Conservation (phyloP, 2,888 invertebrate species). For the Eupsilia transversa region DNA sequence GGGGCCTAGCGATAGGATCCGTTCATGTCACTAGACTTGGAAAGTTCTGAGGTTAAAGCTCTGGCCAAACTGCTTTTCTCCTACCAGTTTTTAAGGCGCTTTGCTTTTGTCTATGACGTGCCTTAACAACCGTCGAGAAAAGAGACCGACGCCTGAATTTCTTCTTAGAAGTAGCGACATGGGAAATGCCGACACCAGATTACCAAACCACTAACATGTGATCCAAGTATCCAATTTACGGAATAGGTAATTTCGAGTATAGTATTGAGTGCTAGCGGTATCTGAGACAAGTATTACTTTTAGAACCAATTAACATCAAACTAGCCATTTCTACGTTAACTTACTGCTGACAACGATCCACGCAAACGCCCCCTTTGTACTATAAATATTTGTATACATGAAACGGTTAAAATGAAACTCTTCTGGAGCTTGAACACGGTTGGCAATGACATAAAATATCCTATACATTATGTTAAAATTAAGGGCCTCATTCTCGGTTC, state of each 20-base stretch:
- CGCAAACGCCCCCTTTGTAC: slow-evolving; percentile 50
- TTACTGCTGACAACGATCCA: slow-evolving; percentile 8
- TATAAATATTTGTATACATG: slow-evolving; percentile 54
- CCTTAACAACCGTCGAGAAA: slow-evolving; percentile 13
- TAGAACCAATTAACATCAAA: background rate
- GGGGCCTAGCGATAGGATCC: slow-evolving; percentile 26
- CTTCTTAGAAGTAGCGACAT: background rate
- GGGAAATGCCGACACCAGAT: background rate
- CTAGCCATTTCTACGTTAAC: background rate
- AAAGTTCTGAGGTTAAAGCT: background rate
- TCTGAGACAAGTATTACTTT: slow-evolving; percentile 4
- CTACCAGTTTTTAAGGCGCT: slow-evolving; percentile 23
- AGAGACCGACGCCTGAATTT: background rate
- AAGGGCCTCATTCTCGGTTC: slow-evolving; percentile 13
- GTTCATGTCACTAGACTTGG: background rate
- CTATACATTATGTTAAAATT: slow-evolving; percentile 11
- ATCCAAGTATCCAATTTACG: background rate
- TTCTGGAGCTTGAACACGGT: slow-evolving; percentile 50
- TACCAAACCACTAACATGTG: background rate
- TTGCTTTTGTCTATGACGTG: slow-evolving; percentile 40
- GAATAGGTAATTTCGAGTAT: slow-evolving; percentile 10
- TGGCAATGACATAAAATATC: slow-evolving; percentile 24
- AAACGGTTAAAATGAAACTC: slow-evolving; percentile 43
- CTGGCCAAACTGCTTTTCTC: background rate
- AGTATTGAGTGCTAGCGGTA: background rate